phyloP scores from a whole-genome alignment of 1,140 invertebrate genomes.

The Drosophila sulfurigaster region DNA sequence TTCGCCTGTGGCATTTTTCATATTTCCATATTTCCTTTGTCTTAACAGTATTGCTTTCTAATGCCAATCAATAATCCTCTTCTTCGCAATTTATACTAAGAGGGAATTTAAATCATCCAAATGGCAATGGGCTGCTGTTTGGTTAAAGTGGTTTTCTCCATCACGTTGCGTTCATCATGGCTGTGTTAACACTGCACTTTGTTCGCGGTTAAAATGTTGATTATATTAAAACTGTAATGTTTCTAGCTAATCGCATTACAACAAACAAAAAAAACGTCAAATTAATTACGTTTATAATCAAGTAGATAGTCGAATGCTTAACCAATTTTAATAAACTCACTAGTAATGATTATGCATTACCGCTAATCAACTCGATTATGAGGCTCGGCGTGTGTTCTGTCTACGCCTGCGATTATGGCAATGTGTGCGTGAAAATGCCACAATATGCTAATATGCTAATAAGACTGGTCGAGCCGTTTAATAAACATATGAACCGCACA shows the following conservation, averaged over 20 bases:
- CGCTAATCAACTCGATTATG: conserved; percentile 76
- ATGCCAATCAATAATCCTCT: conserved; percentile 31
- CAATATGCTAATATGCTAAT: conserved; percentile 72
- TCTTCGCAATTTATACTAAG: background rate
- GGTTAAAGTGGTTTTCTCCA: background rate
- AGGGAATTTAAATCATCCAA: conserved; percentile 9
- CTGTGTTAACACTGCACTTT: background rate
- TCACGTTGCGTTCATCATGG: background rate
- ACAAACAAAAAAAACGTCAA: conserved; percentile 11
- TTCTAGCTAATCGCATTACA: conserved; percentile 3
- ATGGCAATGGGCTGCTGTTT: background rate
- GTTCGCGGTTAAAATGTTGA: background rate
- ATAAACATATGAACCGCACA: conserved; percentile 60
- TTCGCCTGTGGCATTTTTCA: conserved; percentile 24
- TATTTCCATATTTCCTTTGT: conserved; percentile 34
- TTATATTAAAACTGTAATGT: background rate
- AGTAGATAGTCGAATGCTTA: conserved; percentile 21
- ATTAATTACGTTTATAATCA: conserved; percentile 11
- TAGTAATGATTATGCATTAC: conserved; percentile 32
- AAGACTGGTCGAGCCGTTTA: conserved; percentile 52
- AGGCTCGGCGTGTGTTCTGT: conserved; percentile 29
- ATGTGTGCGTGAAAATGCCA: conserved; percentile 66
- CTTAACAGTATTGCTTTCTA: conserved; percentile 22
- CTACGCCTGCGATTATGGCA: conserved; percentile 56
- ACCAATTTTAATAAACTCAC: conserved; percentile 54